Percentiles rank a stretch among this genome's conserved stretches.
phyloP scores from a whole-genome alignment of 2,888 invertebrate species.

The Steinernema hermaphroditum region DNA sequence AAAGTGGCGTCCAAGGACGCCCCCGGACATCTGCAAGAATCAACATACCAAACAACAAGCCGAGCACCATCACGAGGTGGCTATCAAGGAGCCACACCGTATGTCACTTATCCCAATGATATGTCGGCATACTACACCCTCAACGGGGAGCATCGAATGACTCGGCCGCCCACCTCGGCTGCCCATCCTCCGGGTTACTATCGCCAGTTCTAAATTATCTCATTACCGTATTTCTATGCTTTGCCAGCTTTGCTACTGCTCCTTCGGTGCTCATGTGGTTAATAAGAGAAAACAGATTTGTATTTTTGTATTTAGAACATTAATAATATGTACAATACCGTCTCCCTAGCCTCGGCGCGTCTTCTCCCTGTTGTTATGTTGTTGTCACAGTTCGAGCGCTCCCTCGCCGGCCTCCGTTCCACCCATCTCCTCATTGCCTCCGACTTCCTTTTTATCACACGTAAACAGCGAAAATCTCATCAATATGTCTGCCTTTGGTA shows the following conservation, averaged over 20 bases:
- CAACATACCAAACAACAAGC: slow-evolving; percentile 39
- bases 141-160: slow-evolving; percentile 56
- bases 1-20: slow-evolving; percentile 65
- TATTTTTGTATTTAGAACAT: not conserved
- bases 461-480: slow-evolving; percentile 30
- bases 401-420: not conserved
- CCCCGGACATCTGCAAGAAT: slow-evolving; percentile 61
- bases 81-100: slow-evolving; percentile 46
- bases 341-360: not conserved
- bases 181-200: slow-evolving; percentile 43
- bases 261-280: slow-evolving; percentile 19
- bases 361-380: not conserved
- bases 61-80: slow-evolving; percentile 45
- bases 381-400: not conserved
- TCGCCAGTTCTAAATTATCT: slow-evolving; percentile 43
- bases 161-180: slow-evolving; percentile 38
- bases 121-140: slow-evolving; percentile 64
- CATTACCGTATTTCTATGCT: slow-evolving; percentile 22
- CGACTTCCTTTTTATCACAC: not conserved
- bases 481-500: not conserved
- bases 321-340: not conserved
- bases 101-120: slow-evolving; percentile 65
- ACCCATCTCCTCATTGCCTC: slow-evolving; percentile 6
- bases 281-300: slow-evolving; percentile 29
- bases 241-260: not conserved